Evolutionary conservation across 2,888 invertebrate species (phyloP).

Genomic region (Drosophila cognata): DNA sequence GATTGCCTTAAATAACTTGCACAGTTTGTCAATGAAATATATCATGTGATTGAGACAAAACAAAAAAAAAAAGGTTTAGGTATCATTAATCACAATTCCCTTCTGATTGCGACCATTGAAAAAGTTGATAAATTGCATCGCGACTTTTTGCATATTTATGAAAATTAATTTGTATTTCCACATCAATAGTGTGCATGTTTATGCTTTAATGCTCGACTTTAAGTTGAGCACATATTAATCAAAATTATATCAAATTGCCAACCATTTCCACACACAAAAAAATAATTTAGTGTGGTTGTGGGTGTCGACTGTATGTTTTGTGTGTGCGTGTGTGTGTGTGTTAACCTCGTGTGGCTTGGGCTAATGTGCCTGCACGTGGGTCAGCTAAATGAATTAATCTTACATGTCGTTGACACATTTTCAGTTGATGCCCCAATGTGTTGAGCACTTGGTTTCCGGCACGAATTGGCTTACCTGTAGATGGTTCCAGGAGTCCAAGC

Average conservation of each 20-base stretch:
- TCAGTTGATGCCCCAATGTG: slow-evolving; percentile 57
- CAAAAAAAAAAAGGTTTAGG: not conserved
- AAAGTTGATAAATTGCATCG: slow-evolving; percentile 6
- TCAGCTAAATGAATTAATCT: slow-evolving; percentile 75
- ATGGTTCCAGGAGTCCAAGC: slow-evolving; percentile 31
- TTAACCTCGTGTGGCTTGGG: slow-evolving; percentile 14
- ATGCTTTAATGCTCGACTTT: not conserved
- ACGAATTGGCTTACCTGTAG: slow-evolving; percentile 78
- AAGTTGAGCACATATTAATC: not conserved
- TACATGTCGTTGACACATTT: slow-evolving; percentile 83
- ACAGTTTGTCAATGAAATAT: slow-evolving; percentile 1
- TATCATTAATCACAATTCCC: slow-evolving; percentile 13
- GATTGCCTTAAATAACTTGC: slow-evolving; percentile 8
- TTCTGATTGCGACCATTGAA: not conserved
- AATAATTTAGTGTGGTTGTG: not conserved
- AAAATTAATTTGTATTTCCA: slow-evolving; percentile 1
- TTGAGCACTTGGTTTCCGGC: slow-evolving; percentile 64
- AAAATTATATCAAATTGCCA: not conserved
- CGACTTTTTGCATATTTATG: not conserved
- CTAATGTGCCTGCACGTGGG: slow-evolving; percentile 30
- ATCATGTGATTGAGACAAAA: not conserved
- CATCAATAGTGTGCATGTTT: not conserved
- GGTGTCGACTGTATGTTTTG: not conserved
- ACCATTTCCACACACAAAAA: not conserved
- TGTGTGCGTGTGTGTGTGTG: slow-evolving; percentile 24